Evolutionary conservation across 2,113 vertebrate genomes (phyloP), one percentile per base, ranked within the genome.

Genomic region (Cyprinodon brontotheroides): DNA sequence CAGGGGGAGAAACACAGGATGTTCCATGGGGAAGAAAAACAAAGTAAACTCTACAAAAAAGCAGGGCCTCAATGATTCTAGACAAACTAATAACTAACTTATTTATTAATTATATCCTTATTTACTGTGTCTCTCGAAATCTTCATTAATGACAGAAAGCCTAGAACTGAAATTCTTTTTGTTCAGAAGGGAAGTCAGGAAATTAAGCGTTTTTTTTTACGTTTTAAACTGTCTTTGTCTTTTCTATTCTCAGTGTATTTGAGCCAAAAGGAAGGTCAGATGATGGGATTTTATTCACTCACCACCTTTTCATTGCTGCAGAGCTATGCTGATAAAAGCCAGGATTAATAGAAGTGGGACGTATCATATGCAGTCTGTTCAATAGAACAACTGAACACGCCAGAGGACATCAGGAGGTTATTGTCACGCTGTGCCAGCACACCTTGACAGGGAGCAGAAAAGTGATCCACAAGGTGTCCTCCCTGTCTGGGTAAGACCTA

Each of bases 401-500:
- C 59, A 15, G 12, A 75, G 65, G 68, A 63, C 41, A 39, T 62
- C 20, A 47, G 0, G 7, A 8, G 62, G 20, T 68, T 61, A 61
- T 61, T 61, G 37, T 65, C 43, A 37, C 10, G 12, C 8, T 4
- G 3, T 1, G 2, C 60, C 70, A 57, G 10, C 47, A 15, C 20
- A 70, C 15, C 40, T 68, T 62, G 61, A 65, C 11, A 6, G 29
- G 20, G 7, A 29, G 45, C 12, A 63, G 57, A 65, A 70, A 75
- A 60, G 43, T 7, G 47, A 86, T 78, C 73, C 74, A 70, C 43
- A 38, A 36, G 57, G 57, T 70, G 62, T 85, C 59, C 61, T 73
- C 37, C 48, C 12, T 79, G 37, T 41, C 5, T 15, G 38, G 38
- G 17, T 40, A 22, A 20, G 13, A 0, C 40, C 22, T 63, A 57